Percentiles rank a stretch among this genome's conserved stretches.
phyloP scores from a whole-genome alignment of 2,888 invertebrate species.

The Galerucella nymphaeae region DNA sequence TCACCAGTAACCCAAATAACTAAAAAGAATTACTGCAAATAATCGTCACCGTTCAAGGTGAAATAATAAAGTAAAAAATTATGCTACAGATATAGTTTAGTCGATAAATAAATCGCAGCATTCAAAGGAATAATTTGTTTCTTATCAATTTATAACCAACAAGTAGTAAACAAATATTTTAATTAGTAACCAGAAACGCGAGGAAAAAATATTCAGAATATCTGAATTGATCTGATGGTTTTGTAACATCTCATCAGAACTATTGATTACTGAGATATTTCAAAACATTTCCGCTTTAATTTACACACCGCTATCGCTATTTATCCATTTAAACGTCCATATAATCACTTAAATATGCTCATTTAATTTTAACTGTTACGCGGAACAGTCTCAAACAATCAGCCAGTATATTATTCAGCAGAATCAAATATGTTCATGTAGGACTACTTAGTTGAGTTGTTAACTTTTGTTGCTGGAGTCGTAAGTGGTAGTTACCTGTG shows the following conservation, averaged over 20 bases:
- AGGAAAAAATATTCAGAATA: conserved; percentile 3
- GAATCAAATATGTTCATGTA: not conserved
- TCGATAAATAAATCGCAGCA: not conserved
- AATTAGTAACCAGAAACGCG: not conserved
- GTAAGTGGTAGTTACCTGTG: not conserved
- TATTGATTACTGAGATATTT: conserved; percentile 20
- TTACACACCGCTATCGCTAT: conserved; percentile 29
- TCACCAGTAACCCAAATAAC: not conserved
- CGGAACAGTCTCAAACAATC: conserved; percentile 7
- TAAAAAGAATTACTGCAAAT: not conserved
- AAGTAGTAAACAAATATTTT: conserved; percentile 1
- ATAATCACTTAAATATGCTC: conserved; percentile 24
- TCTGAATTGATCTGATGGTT: conserved; percentile 6
- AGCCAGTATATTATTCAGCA: not conserved
- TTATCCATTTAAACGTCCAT: conserved; percentile 24
- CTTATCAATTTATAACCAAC: not conserved
- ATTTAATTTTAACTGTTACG: conserved; percentile 7
- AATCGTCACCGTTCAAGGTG: conserved; percentile 5
- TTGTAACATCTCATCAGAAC: conserved; percentile 15
- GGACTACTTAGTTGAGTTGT: not conserved
- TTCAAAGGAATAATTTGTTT: not conserved
- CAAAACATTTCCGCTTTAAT: conserved; percentile 31
- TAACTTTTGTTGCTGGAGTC: not conserved
- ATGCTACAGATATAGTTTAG: not conserved
- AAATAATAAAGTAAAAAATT: not conserved